Evolutionary conservation across 2,113 vertebrate genomes (phyloP).

Genomic region (Pelobates fuscus): DNA sequence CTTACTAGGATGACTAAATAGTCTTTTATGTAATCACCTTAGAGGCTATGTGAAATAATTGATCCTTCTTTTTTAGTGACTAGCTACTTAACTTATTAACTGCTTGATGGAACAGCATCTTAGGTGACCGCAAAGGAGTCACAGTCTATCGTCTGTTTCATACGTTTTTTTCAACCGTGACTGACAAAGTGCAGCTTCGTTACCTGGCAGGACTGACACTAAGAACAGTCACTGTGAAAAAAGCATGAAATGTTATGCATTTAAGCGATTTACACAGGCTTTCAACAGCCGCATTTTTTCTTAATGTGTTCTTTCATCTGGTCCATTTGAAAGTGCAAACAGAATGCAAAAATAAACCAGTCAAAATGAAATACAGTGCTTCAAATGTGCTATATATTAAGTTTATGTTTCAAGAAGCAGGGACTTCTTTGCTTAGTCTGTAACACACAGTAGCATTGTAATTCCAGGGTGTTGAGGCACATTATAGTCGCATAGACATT

Average conservation of each 20-base stretch:
- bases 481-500: background rate
- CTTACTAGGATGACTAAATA: background rate
- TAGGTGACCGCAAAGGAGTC: constrained; percentile 4
- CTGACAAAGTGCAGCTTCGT: constrained; percentile 43
- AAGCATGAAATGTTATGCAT: constrained; percentile 23
- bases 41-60: background rate
- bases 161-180: constrained; percentile 44
- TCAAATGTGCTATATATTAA: constrained; percentile 36
- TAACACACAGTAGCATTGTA: constrained; percentile 39
- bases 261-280: constrained; percentile 50
- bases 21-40: constrained; percentile 5
- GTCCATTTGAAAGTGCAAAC: constrained; percentile 34
- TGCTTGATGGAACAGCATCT: background rate
- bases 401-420: constrained; percentile 32
- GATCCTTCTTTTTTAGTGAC: constrained; percentile 4
- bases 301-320: constrained; percentile 34
- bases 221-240: constrained; percentile 44
- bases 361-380: constrained; percentile 15
- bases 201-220: constrained; percentile 23
- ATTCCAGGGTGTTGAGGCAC: background rate
- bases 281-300: constrained; percentile 34
- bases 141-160: constrained; percentile 30
- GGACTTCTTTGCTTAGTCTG: background rate
- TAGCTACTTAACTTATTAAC: constrained; percentile 14
- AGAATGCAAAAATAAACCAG: constrained; percentile 37